phyloP scores from a whole-genome alignment of 2,888 invertebrate species.

The Emesis castigata region DNA sequence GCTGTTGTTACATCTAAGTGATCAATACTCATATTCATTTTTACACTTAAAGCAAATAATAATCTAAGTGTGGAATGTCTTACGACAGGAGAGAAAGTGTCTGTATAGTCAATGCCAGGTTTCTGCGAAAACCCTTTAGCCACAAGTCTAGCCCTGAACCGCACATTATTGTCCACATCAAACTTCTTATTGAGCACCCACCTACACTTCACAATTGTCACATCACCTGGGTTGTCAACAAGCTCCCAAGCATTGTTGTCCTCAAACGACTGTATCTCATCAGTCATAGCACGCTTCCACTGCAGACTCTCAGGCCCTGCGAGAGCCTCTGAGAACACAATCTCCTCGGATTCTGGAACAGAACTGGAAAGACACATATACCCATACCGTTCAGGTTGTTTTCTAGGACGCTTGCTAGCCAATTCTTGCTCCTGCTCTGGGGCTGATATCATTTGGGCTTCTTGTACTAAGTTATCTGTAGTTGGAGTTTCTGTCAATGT shows the following conservation, averaged over 20 bases:
- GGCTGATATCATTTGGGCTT: background rate
- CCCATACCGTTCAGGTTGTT: background rate
- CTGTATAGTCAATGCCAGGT: conserved; percentile 29
- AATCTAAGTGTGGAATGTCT: background rate
- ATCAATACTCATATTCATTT: background rate
- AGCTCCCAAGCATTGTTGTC: conserved; percentile 32
- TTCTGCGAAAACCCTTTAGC: conserved; percentile 43
- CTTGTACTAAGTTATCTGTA: background rate
- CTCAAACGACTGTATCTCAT: conserved; percentile 13
- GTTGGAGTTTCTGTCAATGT: background rate
- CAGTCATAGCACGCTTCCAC: background rate
- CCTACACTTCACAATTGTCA: conserved; percentile 27
- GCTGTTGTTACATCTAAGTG: conserved; percentile 26
- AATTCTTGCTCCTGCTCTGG: conserved; percentile 4
- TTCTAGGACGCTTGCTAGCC: background rate
- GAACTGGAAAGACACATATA: background rate
- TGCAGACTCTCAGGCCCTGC: background rate
- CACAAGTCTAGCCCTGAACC: conserved; percentile 34
- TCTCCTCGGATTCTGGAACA: background rate
- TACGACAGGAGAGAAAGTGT: conserved; percentile 1
- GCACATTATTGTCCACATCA: conserved; percentile 32
- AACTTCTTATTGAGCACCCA: conserved; percentile 31
- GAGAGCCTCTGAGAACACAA: background rate
- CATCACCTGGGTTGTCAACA: conserved; percentile 23
- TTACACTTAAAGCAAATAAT: background rate